A percentile compares a stretch with the other conserved stretches of the same genome.
Evolutionary conservation across 2,888 invertebrate species (phyloP).

Genomic region (Eledone cirrhosa): DNA sequence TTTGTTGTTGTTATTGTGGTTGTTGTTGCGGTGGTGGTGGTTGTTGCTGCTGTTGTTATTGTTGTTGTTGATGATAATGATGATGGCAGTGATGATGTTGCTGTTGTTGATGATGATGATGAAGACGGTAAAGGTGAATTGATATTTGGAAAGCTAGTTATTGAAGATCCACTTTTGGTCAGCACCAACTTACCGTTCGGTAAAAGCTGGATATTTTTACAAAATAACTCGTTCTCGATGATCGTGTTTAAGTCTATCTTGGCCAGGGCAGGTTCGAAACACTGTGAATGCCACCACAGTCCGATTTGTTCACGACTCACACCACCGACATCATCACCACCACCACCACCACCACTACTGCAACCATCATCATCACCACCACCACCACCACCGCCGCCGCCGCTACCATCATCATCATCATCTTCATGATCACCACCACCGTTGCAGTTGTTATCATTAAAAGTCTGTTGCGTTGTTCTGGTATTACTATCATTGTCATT

Average conservation of each 20-base stretch:
- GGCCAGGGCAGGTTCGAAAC: background rate
- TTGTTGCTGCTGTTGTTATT: background rate
- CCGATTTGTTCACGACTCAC: background rate
- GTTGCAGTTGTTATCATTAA: too few relatives aligned
- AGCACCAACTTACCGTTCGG: slow-evolving; percentile 19
- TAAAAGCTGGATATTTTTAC: background rate
- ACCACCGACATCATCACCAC: background rate
- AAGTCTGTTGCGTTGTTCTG: too few relatives aligned
- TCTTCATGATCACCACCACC: too few relatives aligned
- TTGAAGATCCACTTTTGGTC: background rate
- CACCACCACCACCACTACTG: background rate
- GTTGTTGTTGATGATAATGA: background rate
- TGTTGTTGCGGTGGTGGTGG: background rate
- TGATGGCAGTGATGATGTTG: background rate
- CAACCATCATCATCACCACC: too few relatives aligned
- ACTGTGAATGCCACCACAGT: slow-evolving; percentile 14
- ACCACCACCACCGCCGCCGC: too few relatives aligned
- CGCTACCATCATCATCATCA: too few relatives aligned
- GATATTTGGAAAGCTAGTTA: background rate
- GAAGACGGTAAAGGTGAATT: background rate
- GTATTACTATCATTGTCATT: too few relatives aligned
- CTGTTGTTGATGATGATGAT: background rate
- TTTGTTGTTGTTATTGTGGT: background rate
- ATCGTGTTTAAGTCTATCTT: slow-evolving; percentile 1
- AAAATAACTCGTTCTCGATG: background rate